Evolutionary conservation across 1,140 invertebrate genomes (phyloP), one percentile per base, ranked within the genome.

Genomic region (Asobara japonica): DNA sequence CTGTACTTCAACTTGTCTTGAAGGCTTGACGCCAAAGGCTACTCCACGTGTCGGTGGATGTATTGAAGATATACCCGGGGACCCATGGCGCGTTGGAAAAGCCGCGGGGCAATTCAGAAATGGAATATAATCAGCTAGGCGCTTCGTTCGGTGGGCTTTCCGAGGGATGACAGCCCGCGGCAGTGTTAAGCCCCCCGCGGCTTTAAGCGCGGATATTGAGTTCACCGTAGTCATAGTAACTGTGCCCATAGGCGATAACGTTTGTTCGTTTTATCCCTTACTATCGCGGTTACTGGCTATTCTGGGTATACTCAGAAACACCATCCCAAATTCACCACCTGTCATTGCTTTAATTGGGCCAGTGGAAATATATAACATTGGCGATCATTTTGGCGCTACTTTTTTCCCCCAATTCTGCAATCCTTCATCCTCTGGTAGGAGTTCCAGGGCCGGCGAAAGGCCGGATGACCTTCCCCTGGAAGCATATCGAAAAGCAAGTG

Each of bases 221-320:
- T 89, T 90, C 88, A 85, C 77, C 60, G 88, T 89, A 86, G 86
- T 88, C 88, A 89, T 89, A 86, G 88, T 82, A 83, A 89, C 88
- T 84, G 77, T 73, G 80, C n/a, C 84, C 82, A 51, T 75, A 80
- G 84, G 86, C 83, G 76, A 78, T 79, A 83, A 86, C 82, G 82
- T 85, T 84, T 85, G 82, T 84, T 73, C 80, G 79, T 83, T 86
- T 85, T 84, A 86, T 86, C 83, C 84, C 81, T 85, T 83, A 83
- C 83, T 84, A 78, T 80, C 76, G 81, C 74, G 82, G 83, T 86
- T 82, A 82, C 79, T 80, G 51, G 51, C 25, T 56, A 56, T 56
- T 13, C 51, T 10, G 51, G 22, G 51, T 22, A 80, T 81, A 79
- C 75, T 74, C 65, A 69, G 31, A 69, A 10, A 62, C 16, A 30